Evolutionary conservation across 1,140 invertebrate species (phyloP).

Genomic region (Liolophura sinensis): DNA sequence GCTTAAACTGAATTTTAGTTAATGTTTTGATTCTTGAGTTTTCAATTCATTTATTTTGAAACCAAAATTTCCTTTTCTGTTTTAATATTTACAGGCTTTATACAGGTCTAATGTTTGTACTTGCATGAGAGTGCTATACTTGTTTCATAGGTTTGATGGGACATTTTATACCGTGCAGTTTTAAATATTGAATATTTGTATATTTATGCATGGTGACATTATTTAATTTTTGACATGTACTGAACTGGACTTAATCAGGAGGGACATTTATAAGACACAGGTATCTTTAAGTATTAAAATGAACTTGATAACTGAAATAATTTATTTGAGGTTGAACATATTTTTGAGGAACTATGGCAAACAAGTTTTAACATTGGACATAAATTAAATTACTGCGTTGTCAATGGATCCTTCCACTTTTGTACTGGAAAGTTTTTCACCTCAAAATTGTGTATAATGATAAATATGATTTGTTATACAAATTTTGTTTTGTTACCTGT

Average conservation of each 20-base stretch:
- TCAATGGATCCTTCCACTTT: background rate
- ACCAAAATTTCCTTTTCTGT: background rate
- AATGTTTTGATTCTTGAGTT: background rate
- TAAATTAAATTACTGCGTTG: background rate
- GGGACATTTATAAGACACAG: background rate
- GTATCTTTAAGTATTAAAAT: background rate
- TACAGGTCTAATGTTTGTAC: background rate
- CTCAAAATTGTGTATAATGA: too few species aligned
- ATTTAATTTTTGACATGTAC: background rate
- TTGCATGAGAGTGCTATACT: background rate
- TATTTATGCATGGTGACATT: background rate
- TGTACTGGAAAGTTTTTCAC: too few species aligned
- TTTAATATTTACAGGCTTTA: background rate
- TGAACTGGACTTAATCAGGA: background rate
- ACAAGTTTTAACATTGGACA: background rate
- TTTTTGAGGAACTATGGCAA: background rate
- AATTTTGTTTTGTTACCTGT: too few species aligned
- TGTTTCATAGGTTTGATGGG: background rate
- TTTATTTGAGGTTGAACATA: background rate
- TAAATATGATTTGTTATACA: too few species aligned
- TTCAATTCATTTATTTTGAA: background rate
- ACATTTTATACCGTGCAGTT: background rate
- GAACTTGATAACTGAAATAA: background rate
- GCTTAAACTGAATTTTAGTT: background rate
- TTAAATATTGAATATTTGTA: background rate